Conservation (phyloP, 1,140 invertebrate species). For the Amyelois transitella region DNA sequence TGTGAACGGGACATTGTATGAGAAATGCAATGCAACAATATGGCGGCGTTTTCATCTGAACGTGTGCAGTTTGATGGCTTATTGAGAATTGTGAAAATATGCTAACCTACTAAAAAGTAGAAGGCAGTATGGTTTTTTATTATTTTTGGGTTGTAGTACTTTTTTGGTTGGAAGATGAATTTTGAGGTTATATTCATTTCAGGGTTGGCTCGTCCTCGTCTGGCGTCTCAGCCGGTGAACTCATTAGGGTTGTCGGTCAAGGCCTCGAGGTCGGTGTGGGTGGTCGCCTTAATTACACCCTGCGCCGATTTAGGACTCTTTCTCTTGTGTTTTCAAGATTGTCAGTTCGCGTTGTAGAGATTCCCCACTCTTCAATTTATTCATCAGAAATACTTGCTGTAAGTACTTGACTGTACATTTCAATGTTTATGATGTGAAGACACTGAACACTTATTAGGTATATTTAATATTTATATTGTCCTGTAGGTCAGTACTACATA, state of each 20-base stretch:
- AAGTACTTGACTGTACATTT: no score
- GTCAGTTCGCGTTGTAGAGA: neutral
- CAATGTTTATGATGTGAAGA: no score
- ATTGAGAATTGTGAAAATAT: conserved; percentile 16
- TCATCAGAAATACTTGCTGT: no score
- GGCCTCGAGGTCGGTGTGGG: conserved; percentile 63
- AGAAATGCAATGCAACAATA: conserved; percentile 71
- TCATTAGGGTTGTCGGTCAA: conserved; percentile 71
- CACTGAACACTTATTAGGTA: no score
- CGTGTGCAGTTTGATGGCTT: conserved; percentile 28
- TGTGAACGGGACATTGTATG: conserved; percentile 68
- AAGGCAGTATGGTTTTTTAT: neutral
- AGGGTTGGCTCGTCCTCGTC: neutral
- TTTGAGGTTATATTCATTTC: neutral
- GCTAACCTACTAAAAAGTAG: neutral
- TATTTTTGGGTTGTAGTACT: neutral
- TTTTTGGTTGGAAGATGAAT: neutral
- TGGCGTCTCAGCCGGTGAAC: conserved; percentile 33
- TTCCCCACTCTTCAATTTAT: neutral
- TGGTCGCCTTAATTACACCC: conserved; percentile 68
- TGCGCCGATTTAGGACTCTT: conserved; percentile 51
- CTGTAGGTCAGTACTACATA: no score
- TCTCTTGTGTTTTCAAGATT: conserved; percentile 18
- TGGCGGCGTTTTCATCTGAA: conserved; percentile 49
- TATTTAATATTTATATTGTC: no score